A percentile compares a stretch with the other conserved stretches of the same genome.
Evolutionary conservation across 2,888 invertebrate species (phyloP).

Genomic region (Maniola hyperantus): DNA sequence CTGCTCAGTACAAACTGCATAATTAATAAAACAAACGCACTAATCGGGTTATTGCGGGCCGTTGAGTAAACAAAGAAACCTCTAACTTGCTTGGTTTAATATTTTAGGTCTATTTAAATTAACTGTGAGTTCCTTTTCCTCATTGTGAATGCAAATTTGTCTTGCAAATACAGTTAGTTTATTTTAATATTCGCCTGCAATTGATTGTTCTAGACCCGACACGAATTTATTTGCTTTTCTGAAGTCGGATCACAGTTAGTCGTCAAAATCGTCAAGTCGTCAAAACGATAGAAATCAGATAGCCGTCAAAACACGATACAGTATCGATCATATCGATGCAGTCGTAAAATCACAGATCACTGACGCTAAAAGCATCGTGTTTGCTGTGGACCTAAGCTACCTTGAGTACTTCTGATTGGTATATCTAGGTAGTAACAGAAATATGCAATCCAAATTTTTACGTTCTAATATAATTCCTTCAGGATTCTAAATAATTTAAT

Average conservation of each 20-base stretch:
- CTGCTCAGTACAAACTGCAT: slow-evolving; percentile 53
- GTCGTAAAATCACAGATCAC: too few species aligned
- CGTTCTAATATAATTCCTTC: neutral
- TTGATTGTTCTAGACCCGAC: neutral
- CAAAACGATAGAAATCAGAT: too few species aligned
- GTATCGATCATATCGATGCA: too few species aligned
- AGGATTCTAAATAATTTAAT: too few species aligned
- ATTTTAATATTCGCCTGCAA: too few species aligned
- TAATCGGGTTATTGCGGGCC: slow-evolving; percentile 56
- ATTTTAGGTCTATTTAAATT: slow-evolving; percentile 27
- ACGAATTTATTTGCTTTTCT: too few species aligned
- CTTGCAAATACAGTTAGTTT: neutral
- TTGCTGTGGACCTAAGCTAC: neutral
- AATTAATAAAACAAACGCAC: slow-evolving; percentile 60
- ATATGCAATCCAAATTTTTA: neutral
- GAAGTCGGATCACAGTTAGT: too few species aligned
- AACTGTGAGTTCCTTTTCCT: slow-evolving; percentile 21
- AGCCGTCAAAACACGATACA: too few species aligned
- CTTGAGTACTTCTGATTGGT: neutral
- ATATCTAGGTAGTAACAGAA: neutral
- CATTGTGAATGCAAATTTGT: slow-evolving; percentile 13
- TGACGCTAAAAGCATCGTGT: too few species aligned
- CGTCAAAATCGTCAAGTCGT: too few species aligned
- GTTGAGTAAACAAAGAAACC: slow-evolving; percentile 45
- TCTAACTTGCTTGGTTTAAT: slow-evolving; percentile 37